These are phyloP conservation scores for Eupithecia pulchellata DNA, from an alignment of 2,888 invertebrate genomes.

Conservation along the genomic window DNA sequence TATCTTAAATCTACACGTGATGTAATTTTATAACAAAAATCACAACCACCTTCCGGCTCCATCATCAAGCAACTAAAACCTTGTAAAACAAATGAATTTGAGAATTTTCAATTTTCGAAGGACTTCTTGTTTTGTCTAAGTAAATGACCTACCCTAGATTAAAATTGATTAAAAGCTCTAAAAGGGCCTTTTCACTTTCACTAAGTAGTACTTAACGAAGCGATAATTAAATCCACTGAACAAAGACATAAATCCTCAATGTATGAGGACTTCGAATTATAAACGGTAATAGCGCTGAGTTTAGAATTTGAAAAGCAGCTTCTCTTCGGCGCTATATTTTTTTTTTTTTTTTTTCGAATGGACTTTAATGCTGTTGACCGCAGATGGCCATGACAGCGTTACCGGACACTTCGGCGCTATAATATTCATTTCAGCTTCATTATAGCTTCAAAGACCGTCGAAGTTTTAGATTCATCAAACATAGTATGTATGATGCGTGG, in stretches of 20 bases:
- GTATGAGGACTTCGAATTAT: not conserved
- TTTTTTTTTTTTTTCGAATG: too few species aligned
- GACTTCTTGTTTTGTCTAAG: too few species aligned
- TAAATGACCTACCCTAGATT: not conserved
- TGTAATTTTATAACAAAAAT: not conserved
- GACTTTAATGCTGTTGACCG: too few species aligned
- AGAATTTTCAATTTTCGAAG: not conserved
- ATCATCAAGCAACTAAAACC: not conserved
- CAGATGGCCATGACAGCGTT: too few species aligned
- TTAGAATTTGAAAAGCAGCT: not conserved
- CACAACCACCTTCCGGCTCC: not conserved
- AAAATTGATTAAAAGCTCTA: not conserved
- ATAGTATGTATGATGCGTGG: not conserved
- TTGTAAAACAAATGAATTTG: not conserved
- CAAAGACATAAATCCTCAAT: constrained; percentile 5
- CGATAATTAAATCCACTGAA: not conserved
- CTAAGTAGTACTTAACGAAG: not conserved
- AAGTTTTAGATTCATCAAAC: not conserved
- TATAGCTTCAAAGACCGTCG: not conserved
- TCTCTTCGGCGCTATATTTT: constrained; percentile 2
- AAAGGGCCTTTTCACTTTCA: not conserved
- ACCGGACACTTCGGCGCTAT: constrained; percentile 2
- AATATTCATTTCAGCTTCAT: not conserved
- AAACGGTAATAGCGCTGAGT: not conserved
- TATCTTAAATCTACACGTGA: too few species aligned